phyloP scores from a whole-genome alignment of 2,888 invertebrate genomes.

The Meteorus colon region DNA sequence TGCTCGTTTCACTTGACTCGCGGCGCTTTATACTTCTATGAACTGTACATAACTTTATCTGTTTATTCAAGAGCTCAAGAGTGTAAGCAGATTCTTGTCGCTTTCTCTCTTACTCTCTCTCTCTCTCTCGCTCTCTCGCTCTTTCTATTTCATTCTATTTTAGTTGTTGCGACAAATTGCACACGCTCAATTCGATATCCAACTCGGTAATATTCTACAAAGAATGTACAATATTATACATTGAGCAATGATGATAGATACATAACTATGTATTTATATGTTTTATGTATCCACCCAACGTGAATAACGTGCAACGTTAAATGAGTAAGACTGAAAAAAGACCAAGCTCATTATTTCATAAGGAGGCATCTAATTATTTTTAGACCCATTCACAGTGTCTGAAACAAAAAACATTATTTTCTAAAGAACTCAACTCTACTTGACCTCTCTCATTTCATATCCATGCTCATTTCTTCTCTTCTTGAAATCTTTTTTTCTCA shows the following conservation, averaged over 20 bases:
- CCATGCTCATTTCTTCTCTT: not conserved
- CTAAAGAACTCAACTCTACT: conserved; percentile 12
- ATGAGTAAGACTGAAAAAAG: not conserved
- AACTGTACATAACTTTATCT: conserved; percentile 19
- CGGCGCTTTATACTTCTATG: conserved; percentile 8
- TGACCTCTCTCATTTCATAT: not conserved
- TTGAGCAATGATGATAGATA: not conserved
- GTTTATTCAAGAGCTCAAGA: conserved; percentile 18
- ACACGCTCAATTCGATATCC: conserved; percentile 11
- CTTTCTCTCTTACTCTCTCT: not conserved
- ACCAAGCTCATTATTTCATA: conserved; percentile 10
- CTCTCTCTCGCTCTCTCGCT: not conserved
- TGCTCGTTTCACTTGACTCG: conserved; percentile 6
- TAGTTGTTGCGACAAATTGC: conserved; percentile 27
- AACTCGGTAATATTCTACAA: conserved; percentile 21
- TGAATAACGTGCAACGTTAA: not conserved
- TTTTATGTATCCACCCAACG: not conserved
- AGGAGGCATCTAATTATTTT: conserved; percentile 29
- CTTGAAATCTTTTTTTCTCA: not conserved
- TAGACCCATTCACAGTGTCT: not conserved
- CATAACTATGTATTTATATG: conserved; percentile 2
- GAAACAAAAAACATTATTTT: not conserved
- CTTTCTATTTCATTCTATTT: not conserved
- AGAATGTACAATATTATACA: not conserved
- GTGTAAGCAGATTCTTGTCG: conserved; percentile 13